Evolutionary conservation across 2,797 vertebrate genomes (phyloP), one percentile per base, ranked within the genome.

Genomic region (Microhierax caerulescens): DNA sequence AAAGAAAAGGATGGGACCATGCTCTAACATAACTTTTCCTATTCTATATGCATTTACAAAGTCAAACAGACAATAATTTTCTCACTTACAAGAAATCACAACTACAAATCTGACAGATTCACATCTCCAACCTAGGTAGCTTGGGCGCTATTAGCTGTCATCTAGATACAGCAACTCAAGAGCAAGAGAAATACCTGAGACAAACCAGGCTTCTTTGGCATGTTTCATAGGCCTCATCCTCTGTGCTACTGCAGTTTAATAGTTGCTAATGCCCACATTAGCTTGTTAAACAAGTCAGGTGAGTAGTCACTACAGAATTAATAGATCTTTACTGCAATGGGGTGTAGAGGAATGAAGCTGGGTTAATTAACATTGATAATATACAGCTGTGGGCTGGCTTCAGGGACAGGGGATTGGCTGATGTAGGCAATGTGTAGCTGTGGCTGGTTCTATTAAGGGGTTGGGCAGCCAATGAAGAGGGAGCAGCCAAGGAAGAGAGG

Each of bases 41-140:
- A 28, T 37, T 54, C 27, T 25, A 8, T 21, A 50, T 0, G 2
- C 51, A 63, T 27, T 56, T 56, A 61, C 11, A 43, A 89, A 74
- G 28, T 85, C 56, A 72, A 84, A 50, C 61, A 76, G 41, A 88
- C 61, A 73, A 27, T 41, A 90, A 88, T 79, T 30, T 27, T 51
- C 85, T 61, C 1, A 34, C 74, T 91, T 90, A 90, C 53, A 51
- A 88, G 48, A 63, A 94, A 70, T 80, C 16, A 59, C 10, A 14
- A 64, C 15, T 61, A 51, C 27, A 70, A 51, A 56, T 39, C 18
- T 53, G 91, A 47, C 57, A 85, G 63, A 43, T 18, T 34, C 37
- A n/a, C 47, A 69, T 54, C 54, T 95, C 74, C 59, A 91, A 13
- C 30, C 51, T 56, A 72, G 28, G 53, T 13, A 82, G 43, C 24